Base-by-base conservation (phyloP, 2,113 vertebrate species). In the Alligator mississippiensis region DNA sequence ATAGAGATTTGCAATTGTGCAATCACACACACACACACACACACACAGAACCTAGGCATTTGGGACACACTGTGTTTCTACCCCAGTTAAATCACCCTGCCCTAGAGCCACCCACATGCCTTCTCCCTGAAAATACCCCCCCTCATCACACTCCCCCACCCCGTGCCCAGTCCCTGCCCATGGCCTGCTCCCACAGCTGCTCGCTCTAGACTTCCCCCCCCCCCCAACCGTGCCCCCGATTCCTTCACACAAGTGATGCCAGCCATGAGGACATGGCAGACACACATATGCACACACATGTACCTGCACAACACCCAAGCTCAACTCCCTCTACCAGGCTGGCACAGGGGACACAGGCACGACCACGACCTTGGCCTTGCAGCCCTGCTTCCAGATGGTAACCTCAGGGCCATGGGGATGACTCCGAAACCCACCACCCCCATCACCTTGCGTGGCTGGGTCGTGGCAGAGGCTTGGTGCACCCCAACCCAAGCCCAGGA, bases 31-130 rank as follows among this genome's bases (percentile, higher is more conserved):
- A 38, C 38, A 38, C 38, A 38, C 38, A 38, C 38, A 38, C 38
- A 38, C 38, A 38, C 38, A 38, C 38, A 38, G 6, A 38, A 38
- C 88, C 78, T 96, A 93, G 93, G 93, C 1, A 21, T 94, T 27
- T 94, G 78, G 3, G 96, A 94, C 96, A 54, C 95, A 95, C 2
- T 96, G 96, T 1, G 90, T 91, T 94, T 94, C 64, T 93, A 86
- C 92, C 94, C 12, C 24, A 92, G 94, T 84, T 96, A 94, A 0
- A 24, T 94, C 70, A 94, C 93, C 78, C 94, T 96, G 90, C 89
- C 95, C 1, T 11, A 93, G 91, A 90, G 93, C 55, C 93, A 95
- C 1, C 96, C 68, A 93, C 95, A 10, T 91, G 95, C 81, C 38
- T 85, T 11, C 38, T 38, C 28, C 58, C 68, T 1, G 0, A 0